Conservation (phyloP, 2,888 invertebrate genomes). For the Coremacera marginata region DNA sequence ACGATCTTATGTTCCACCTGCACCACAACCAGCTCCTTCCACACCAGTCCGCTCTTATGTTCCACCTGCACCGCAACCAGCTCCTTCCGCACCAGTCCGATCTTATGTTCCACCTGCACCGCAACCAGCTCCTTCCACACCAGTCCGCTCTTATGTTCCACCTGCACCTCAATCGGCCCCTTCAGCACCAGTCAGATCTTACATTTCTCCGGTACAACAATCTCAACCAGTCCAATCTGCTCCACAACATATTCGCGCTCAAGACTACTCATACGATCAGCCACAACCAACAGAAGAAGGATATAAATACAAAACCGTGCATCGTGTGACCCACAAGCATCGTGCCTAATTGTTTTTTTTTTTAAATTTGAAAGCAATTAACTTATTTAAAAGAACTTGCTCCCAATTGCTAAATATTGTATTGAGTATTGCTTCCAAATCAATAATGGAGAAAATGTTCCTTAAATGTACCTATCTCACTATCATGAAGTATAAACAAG, state of each 20-base stretch:
- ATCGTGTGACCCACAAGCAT: constrained; percentile 43
- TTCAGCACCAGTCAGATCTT: constrained; percentile 14
- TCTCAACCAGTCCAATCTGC: too few relatives aligned
- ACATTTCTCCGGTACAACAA: too few relatives aligned
- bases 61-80: constrained; percentile 43
- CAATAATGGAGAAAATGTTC: too few relatives aligned
- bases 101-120: constrained; percentile 40
- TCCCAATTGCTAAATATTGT: too few relatives aligned
- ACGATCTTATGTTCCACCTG: constrained; percentile 40
- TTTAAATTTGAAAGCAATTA: neutral
- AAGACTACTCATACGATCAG: constrained; percentile 18
- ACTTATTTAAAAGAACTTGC: neutral
- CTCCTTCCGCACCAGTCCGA: constrained; percentile 39
- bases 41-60: constrained; percentile 39
- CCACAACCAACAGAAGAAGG: constrained; percentile 41
- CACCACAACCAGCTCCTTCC: constrained; percentile 28
- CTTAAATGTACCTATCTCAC: too few relatives aligned
- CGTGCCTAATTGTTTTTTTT: constrained; percentile 37
- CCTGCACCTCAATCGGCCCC: constrained; percentile 10
- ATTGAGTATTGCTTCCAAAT: neutral
- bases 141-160: constrained; percentile 39
- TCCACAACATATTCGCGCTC: too few relatives aligned
- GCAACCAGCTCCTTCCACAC: constrained; percentile 17
- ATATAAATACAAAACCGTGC: constrained; percentile 48
- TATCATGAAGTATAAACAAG: too few relatives aligned